Conservation (phyloP, 2,113 vertebrate species). For the Rhodinocichla rosea region DNA sequence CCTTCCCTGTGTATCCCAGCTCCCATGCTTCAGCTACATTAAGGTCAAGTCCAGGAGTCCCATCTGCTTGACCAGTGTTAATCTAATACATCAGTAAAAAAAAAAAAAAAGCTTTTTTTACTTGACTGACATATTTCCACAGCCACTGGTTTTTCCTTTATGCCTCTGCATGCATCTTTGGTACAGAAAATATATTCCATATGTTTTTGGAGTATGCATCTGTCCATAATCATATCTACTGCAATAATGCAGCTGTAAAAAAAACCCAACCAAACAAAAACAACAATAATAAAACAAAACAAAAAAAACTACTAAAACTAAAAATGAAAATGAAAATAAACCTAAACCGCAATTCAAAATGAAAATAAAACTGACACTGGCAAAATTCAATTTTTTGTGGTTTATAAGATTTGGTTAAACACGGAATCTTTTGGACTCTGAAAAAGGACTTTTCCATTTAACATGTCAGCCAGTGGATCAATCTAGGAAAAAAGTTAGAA, state of each 20-base stretch:
- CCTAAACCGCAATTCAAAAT: too few species aligned
- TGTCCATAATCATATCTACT: neutral
- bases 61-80: conserved; percentile 98
- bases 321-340: too few species aligned
- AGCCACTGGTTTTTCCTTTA: neutral
- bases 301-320: too few species aligned
- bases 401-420: neutral
- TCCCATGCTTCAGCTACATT: conserved; percentile 98
- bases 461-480: neutral
- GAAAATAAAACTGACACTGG: too few species aligned
- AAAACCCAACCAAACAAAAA: neutral
- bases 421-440: neutral
- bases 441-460: neutral
- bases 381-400: neutral
- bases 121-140: neutral
- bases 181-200: neutral
- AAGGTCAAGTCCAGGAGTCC: conserved; percentile 95
- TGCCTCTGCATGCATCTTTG: neutral
- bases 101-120: conserved; percentile 34
- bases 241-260: neutral
- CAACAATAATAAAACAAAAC: neutral
- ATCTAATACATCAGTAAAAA: conserved; percentile 81
- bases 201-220: neutral
- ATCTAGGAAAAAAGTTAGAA: neutral
- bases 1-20: conserved; percentile 94